Conservation (phyloP, 2,888 invertebrate genomes). For the Nysson spinosus region DNA sequence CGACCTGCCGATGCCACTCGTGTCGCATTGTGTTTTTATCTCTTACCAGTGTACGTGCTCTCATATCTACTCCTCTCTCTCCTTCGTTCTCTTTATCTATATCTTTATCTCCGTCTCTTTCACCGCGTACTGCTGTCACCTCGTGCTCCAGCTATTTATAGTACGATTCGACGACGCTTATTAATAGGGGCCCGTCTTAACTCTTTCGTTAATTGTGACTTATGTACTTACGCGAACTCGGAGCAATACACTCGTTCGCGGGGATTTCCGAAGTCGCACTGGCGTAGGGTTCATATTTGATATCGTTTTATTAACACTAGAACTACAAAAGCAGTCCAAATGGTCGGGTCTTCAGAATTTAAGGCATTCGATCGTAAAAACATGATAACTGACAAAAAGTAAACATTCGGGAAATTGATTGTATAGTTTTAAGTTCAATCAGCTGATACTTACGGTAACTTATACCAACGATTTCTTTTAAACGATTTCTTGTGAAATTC, state of each 20-base stretch:
- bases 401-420: too few species aligned
- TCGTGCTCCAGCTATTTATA: slow-evolving; percentile 66
- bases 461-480: too few species aligned
- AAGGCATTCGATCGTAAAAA: too few species aligned
- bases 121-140: slow-evolving; percentile 55
- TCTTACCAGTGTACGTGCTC: slow-evolving; percentile 25
- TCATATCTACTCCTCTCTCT: slow-evolving; percentile 23
- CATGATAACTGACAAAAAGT: too few species aligned
- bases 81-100: too few species aligned
- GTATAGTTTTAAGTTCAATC: too few species aligned
- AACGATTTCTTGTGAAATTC: too few species aligned
- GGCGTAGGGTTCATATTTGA: too few species aligned
- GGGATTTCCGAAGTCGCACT: slow-evolving; percentile 39
- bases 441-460: too few species aligned
- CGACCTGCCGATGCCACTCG: slow-evolving; percentile 67
- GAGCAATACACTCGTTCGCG: slow-evolving; percentile 34
- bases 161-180: slow-evolving; percentile 65
- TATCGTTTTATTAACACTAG: too few species aligned
- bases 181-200: slow-evolving; percentile 70
- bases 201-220: slow-evolving; percentile 68
- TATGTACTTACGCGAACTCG: slow-evolving; percentile 52
- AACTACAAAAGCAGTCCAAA: too few species aligned
- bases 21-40: slow-evolving; percentile 57
- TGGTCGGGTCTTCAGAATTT: too few species aligned
- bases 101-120: slow-evolving; percentile 19